These are phyloP conservation scores for Neotoxoptera formosana DNA, from an alignment of 1,140 invertebrate species.

Conservation along the genomic window DNA sequence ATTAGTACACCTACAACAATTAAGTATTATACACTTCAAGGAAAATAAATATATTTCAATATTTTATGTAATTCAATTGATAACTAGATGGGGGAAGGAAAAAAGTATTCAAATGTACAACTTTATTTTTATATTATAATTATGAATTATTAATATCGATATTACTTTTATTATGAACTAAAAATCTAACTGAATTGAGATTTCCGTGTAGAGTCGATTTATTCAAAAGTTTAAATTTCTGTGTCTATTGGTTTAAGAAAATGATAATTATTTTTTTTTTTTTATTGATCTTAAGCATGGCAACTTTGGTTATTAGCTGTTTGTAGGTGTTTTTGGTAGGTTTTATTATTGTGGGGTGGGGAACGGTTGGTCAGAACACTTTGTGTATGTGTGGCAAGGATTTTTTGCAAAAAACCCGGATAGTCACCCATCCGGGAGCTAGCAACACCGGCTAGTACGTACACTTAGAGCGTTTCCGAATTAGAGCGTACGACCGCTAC, in stretches of 20 bases:
- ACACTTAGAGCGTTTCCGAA: too few species aligned
- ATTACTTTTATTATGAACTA: conserved; percentile 9
- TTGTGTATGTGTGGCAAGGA: too few species aligned
- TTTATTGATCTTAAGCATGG: too few species aligned
- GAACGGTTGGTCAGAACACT: too few species aligned
- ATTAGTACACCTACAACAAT: background rate
- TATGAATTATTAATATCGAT: background rate
- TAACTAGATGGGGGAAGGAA: conserved; percentile 39
- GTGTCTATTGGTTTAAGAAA: background rate
- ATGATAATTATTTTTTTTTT: background rate
- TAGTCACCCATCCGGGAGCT: too few species aligned
- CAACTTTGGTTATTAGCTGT: too few species aligned
- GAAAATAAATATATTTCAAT: background rate
- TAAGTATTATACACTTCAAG: background rate
- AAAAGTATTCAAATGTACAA: background rate
- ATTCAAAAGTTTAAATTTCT: conserved; percentile 16
- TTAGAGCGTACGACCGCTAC: too few species aligned
- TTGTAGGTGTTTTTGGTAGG: too few species aligned
- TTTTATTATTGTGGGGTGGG: too few species aligned
- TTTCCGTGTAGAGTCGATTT: background rate
- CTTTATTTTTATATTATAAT: background rate
- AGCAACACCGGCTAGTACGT: too few species aligned
- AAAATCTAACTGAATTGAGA: conserved; percentile 39
- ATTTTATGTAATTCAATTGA: conserved; percentile 33
- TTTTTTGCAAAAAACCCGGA: too few species aligned